A percentile compares a stretch with the other conserved stretches of the same genome.
Conservation (phyloP, 2,797 vertebrate genomes). For the Prunella strophiata region DNA sequence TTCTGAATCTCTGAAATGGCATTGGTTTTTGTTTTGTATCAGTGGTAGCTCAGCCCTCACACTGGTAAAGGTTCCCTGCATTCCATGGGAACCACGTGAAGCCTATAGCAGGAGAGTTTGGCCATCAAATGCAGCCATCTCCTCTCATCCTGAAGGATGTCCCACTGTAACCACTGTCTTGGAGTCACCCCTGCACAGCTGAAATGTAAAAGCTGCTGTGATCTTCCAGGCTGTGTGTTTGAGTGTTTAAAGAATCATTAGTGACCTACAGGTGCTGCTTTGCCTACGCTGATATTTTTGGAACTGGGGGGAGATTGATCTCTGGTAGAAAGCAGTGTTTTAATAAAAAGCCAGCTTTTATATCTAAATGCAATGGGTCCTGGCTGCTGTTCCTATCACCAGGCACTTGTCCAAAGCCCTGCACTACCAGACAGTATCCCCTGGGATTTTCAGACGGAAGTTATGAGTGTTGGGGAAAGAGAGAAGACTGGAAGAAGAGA, state of each 20-base stretch:
- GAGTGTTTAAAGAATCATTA: background rate
- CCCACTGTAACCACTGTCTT: background rate
- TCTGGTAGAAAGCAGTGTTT: background rate
- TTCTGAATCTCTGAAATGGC: background rate
- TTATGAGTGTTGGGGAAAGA: background rate
- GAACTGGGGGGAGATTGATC: background rate
- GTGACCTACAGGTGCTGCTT: background rate
- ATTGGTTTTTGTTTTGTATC: background rate
- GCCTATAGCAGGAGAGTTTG: background rate
- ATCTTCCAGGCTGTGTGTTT: background rate
- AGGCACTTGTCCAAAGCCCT: accelerated
- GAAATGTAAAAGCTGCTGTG: background rate
- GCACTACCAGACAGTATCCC: background rate
- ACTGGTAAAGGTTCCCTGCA: background rate
- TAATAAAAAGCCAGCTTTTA: background rate
- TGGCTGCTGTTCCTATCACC: background rate
- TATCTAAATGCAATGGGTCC: background rate
- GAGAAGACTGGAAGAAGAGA: background rate
- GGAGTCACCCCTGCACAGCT: background rate
- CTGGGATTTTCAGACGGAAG: background rate
- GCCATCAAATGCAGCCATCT: background rate
- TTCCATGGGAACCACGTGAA: background rate
- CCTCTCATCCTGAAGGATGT: background rate
- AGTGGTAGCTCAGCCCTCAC: background rate
- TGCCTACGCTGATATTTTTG: background rate